Percentiles rank a stretch among this genome's conserved stretches.
These are phyloP conservation scores for Sicus ferrugineus DNA, from an alignment of 2,888 invertebrate species.

Conservation along the genomic window DNA sequence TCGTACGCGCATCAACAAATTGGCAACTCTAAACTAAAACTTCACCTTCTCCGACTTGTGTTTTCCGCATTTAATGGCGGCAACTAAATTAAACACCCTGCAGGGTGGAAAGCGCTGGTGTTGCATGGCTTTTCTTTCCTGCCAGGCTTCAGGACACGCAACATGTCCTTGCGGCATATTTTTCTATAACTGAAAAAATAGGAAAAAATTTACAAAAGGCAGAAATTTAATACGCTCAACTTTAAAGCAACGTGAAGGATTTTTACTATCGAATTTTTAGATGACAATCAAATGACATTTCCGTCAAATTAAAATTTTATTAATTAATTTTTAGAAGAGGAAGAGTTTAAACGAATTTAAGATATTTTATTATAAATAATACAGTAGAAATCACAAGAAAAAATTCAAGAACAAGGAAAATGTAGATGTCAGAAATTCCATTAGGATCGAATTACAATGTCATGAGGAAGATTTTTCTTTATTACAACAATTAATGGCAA, in stretches of 20 bases:
- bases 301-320: too few relatives aligned
- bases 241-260: not conserved
- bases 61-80: not conserved
- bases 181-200: not conserved
- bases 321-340: too few relatives aligned
- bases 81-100: not conserved
- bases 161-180: not conserved
- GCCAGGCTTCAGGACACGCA: constrained; percentile 6
- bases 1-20: too few relatives aligned
- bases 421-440: constrained; percentile 51
- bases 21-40: not conserved
- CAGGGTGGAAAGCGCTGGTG: not conserved
- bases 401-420: not conserved
- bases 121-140: not conserved
- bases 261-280: too few relatives aligned
- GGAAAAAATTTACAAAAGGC: not conserved
- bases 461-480: too few relatives aligned
- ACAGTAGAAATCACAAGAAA: constrained; percentile 1
- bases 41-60: not conserved
- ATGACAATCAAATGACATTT: too few relatives aligned
- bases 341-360: constrained; percentile 1
- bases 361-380: too few relatives aligned
- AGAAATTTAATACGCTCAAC: constrained; percentile 51
- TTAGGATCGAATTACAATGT: constrained; percentile 54
- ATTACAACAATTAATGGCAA: too few relatives aligned